A percentile compares a stretch with the other conserved stretches of the same genome.
Evolutionary conservation across 2,888 invertebrate genomes (phyloP).

Genomic region (Luperina nickerlii): DNA sequence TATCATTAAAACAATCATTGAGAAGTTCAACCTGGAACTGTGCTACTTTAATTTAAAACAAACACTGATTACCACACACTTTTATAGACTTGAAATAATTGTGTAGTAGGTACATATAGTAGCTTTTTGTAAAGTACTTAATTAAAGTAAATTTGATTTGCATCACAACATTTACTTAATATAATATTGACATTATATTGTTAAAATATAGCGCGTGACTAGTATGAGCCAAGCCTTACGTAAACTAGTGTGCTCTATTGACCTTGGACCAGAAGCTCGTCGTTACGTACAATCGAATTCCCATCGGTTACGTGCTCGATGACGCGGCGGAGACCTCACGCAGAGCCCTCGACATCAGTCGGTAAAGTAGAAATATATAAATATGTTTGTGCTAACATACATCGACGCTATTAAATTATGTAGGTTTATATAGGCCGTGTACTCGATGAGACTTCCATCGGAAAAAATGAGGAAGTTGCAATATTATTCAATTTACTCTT

Average conservation of each 20-base stretch:
- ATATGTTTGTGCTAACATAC: neutral
- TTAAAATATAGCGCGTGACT: neutral
- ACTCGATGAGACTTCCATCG: neutral
- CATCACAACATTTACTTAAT: neutral
- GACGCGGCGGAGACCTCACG: constrained; percentile 27
- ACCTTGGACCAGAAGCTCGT: constrained; percentile 43
- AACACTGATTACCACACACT: neutral
- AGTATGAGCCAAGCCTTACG: constrained; percentile 19
- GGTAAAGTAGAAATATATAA: constrained; percentile 18
- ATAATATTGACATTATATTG: neutral
- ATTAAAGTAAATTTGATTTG: neutral
- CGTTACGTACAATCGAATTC: constrained; percentile 35
- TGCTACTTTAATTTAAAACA: neutral
- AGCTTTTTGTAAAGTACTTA: neutral
- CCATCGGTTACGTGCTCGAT: constrained; percentile 26
- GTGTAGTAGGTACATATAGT: neutral
- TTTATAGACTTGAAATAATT: neutral
- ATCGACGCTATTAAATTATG: neutral
- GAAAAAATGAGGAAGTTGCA: neutral
- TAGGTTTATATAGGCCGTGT: neutral
- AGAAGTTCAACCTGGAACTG: neutral
- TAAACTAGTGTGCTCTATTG: constrained; percentile 6
- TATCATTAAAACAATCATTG: neutral
- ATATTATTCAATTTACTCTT: too few relatives aligned
- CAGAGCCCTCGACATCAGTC: constrained; percentile 4